Percentiles rank a stretch among this genome's conserved stretches.
Conservation (phyloP, 37 sponge, comb jelly and placozoan species). For the Crambe crambe region DNA sequence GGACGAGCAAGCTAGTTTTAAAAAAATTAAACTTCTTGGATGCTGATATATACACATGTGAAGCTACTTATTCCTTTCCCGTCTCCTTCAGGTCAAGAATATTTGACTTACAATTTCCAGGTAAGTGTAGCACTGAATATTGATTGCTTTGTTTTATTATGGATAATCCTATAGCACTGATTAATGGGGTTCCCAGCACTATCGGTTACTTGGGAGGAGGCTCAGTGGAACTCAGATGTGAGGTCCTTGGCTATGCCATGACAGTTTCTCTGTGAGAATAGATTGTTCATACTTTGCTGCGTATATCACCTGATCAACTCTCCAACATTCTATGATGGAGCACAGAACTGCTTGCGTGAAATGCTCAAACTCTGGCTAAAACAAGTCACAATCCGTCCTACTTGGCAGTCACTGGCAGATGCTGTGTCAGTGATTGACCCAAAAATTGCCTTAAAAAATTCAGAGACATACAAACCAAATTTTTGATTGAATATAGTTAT, state of each 20-base stretch:
- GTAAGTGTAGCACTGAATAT: background rate
- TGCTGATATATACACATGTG: slow-evolving; percentile 36
- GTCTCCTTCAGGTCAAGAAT: background rate
- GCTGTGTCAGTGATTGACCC: too few relatives aligned
- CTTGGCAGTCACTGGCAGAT: too few relatives aligned
- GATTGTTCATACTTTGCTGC: too few relatives aligned
- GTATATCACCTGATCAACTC: too few relatives aligned
- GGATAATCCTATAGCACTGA: background rate
- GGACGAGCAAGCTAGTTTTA: slow-evolving; percentile 30
- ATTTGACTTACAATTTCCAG: background rate
- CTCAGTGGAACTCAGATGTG: slow-evolving; percentile 11
- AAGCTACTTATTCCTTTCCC: background rate
- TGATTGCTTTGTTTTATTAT: background rate
- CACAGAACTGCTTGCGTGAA: too few relatives aligned
- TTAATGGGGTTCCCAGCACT: background rate
- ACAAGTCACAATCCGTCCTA: too few relatives aligned
- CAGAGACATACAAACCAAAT: too few relatives aligned
- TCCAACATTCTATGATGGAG: background rate
- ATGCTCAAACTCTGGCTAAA: too few relatives aligned
- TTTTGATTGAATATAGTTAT: too few relatives aligned
- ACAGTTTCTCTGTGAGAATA: background rate
- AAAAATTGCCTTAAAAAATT: too few relatives aligned
- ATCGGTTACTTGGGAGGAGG: background rate
- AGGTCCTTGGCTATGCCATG: slow-evolving; percentile 21
- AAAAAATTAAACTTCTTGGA: slow-evolving; percentile 6